Evolutionary conservation across 2,888 invertebrate genomes (phyloP).

Genomic region (Marasmarcha lunaedactyla): DNA sequence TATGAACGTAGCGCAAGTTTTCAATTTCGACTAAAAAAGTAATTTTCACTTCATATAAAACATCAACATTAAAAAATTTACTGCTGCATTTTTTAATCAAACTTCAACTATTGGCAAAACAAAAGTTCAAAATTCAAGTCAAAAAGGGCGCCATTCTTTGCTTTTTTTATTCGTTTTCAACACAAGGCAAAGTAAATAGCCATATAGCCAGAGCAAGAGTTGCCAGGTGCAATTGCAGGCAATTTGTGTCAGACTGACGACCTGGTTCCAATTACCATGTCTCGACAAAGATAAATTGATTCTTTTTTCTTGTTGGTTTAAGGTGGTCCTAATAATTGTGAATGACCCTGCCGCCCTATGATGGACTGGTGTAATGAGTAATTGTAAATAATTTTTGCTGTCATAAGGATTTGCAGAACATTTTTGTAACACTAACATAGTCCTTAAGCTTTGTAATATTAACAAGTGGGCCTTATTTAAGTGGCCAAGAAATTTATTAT

Average conservation of each 20-base stretch:
- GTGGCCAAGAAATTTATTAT: too few relatives aligned
- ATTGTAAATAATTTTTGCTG: too few relatives aligned
- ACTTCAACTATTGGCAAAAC: background rate
- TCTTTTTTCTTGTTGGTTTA: slow-evolving; percentile 49
- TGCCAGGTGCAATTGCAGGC: slow-evolving; percentile 52
- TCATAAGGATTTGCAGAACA: too few relatives aligned
- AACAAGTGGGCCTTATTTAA: too few relatives aligned
- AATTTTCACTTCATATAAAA: too few relatives aligned
- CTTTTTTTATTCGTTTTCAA: background rate
- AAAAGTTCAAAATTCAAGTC: background rate
- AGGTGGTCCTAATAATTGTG: slow-evolving; percentile 17
- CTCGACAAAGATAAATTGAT: slow-evolving; percentile 52
- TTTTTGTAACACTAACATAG: too few relatives aligned
- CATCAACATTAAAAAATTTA: too few relatives aligned
- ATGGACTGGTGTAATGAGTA: background rate
- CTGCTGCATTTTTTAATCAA: background rate
- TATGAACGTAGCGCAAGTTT: too few relatives aligned
- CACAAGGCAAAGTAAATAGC: slow-evolving; percentile 1
- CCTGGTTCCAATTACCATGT: slow-evolving; percentile 45
- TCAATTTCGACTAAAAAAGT: too few relatives aligned
- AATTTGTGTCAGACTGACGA: slow-evolving; percentile 44
- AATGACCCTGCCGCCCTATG: background rate
- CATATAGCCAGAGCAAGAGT: slow-evolving; percentile 9
- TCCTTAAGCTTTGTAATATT: too few relatives aligned
- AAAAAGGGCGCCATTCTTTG: background rate